Percentiles rank a stretch among this genome's conserved stretches.
phyloP scores from a whole-genome alignment of 1,140 invertebrate species.

The Andricus grossulariae region DNA sequence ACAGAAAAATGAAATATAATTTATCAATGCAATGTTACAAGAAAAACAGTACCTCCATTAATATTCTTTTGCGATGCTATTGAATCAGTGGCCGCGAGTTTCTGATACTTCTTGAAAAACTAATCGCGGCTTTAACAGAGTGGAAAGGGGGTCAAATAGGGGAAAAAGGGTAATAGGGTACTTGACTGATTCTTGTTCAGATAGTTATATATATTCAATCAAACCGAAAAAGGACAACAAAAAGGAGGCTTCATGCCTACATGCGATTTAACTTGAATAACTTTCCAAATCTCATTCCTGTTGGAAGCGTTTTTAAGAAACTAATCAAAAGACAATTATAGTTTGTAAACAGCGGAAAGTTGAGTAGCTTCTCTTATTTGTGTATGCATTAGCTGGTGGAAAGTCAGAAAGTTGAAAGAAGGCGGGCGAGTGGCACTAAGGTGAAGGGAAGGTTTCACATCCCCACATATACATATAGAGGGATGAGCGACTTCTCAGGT shows the following conservation, averaged over 20 bases:
- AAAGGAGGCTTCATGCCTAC: not conserved
- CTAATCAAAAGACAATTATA: conserved; percentile 31
- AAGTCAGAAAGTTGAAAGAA: conserved; percentile 14
- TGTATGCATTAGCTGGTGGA: conserved; percentile 33
- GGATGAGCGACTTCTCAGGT: conserved; percentile 54
- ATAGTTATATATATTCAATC: not conserved
- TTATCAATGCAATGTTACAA: too few species aligned
- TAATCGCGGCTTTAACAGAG: too few species aligned
- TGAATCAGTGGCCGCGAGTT: too few species aligned
- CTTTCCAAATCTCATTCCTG: not conserved
- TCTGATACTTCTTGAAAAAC: too few species aligned
- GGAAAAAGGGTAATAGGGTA: too few species aligned
- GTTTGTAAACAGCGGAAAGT: conserved; percentile 28
- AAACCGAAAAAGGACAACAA: not conserved
- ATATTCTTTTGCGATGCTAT: too few species aligned
- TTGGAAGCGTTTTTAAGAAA: conserved; percentile 1
- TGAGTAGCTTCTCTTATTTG: conserved; percentile 28
- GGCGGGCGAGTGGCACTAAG: conserved; percentile 9
- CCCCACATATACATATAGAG: not conserved
- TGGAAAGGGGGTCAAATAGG: too few species aligned
- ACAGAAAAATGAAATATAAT: too few species aligned
- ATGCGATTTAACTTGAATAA: conserved; percentile 24
- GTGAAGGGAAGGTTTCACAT: conserved; percentile 1
- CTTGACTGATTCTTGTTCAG: too few species aligned
- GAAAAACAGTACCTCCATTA: too few species aligned